phyloP scores from a whole-genome alignment of 2,888 invertebrate genomes.

The Cephus sareptanus region DNA sequence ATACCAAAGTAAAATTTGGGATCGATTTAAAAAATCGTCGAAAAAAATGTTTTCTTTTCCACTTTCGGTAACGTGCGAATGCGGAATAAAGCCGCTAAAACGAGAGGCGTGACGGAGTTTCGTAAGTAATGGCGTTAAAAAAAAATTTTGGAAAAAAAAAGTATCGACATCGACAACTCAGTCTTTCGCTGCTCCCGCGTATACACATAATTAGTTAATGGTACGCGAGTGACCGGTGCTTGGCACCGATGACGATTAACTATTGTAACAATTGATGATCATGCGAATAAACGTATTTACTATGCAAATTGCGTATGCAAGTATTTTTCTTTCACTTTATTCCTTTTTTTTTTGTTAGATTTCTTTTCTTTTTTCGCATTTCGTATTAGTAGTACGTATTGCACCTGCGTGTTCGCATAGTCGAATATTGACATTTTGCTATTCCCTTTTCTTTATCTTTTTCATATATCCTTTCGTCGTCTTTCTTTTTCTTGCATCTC shows the following conservation, averaged over 20 bases:
- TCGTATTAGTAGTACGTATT: conserved; percentile 42
- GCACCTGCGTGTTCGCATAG: conserved; percentile 40
- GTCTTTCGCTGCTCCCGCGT: conserved; percentile 35
- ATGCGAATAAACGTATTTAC: conserved; percentile 37
- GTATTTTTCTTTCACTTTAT: conserved; percentile 22
- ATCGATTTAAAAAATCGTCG: too few relatives aligned
- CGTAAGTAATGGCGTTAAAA: neutral
- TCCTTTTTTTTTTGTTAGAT: neutral
- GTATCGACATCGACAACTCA: neutral
- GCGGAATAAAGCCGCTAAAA: conserved; percentile 4
- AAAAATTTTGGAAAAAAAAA: neutral
- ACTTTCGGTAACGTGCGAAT: neutral
- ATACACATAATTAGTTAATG: conserved; percentile 38
- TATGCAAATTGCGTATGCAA: conserved; percentile 11
- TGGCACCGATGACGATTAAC: conserved; percentile 34
- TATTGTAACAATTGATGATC: conserved; percentile 36
- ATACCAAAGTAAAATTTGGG: too few relatives aligned
- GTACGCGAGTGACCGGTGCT: conserved; percentile 36
- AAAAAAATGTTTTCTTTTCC: too few relatives aligned
- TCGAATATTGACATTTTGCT: neutral
- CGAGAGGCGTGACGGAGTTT: neutral
- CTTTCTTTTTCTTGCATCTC: too few relatives aligned
- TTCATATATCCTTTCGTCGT: too few relatives aligned
- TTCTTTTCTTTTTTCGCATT: conserved; percentile 33
- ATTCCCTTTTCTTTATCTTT: too few relatives aligned